Percentiles rank a stretch among this genome's conserved stretches.
Evolutionary conservation across 2,113 vertebrate genomes (phyloP).

Genomic region (Rhinolophus ferrumequinum): DNA sequence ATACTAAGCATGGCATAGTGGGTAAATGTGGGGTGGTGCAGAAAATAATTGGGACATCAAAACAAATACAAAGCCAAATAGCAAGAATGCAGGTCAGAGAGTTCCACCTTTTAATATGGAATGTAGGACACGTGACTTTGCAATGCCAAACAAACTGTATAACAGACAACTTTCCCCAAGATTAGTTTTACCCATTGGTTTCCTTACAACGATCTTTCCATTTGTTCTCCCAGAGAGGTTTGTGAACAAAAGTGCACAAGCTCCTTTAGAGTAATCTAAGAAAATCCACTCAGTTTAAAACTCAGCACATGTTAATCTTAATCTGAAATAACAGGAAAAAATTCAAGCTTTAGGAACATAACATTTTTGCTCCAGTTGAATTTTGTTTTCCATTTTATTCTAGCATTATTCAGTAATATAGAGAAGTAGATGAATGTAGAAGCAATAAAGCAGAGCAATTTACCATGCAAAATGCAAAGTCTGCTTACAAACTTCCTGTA

Average conservation of each 20-base stretch:
- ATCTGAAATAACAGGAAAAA: not conserved
- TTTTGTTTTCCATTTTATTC: not conserved
- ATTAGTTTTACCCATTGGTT: not conserved
- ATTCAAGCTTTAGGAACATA: not conserved
- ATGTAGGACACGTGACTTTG: not conserved
- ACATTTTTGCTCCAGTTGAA: not conserved
- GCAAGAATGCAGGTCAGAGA: not conserved
- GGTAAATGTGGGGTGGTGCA: not conserved
- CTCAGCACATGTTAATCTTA: not conserved
- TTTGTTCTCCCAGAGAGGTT: no score
- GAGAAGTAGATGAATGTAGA: not conserved
- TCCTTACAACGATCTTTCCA: not conserved
- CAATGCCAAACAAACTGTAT: rapidly evolving
- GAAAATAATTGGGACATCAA: not conserved
- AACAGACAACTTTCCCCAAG: not conserved
- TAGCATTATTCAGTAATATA: not conserved
- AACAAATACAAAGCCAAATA: not conserved
- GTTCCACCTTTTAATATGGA: no score
- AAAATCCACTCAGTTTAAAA: not conserved
- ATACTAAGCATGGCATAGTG: not conserved
- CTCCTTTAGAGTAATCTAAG: not conserved
- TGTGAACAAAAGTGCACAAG: not conserved
- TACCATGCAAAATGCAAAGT: not conserved
- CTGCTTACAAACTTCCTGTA: not conserved
- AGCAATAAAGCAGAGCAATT: not conserved